Conservation (phyloP, 2,797 vertebrate species). For the Rhodeus uyekii region DNA sequence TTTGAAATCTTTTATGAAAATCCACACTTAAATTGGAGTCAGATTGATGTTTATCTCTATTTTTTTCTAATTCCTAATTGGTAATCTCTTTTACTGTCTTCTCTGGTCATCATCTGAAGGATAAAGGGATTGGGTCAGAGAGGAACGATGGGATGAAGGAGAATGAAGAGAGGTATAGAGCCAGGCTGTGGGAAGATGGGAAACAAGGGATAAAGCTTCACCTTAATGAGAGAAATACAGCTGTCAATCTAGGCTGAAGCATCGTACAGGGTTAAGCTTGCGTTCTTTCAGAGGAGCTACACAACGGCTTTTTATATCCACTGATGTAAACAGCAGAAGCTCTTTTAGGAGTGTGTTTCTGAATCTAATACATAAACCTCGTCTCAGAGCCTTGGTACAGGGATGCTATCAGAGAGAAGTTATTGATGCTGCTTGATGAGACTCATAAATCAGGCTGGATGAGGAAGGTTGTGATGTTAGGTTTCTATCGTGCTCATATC, state of each 20-base stretch:
- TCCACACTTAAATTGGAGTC: not conserved
- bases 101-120: constrained; percentile 13
- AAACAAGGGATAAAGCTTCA: constrained; percentile 43
- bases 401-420: no score
- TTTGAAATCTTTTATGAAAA: not conserved
- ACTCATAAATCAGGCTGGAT: not conserved
- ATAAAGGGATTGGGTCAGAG: constrained; percentile 28
- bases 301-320: not conserved
- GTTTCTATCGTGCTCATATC: not conserved
- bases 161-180: constrained; percentile 55
- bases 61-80: not conserved
- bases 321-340: constrained; percentile 1
- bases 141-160: constrained; percentile 47
- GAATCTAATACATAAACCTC: not conserved
- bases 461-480: not conserved
- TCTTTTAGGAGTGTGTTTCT: not conserved
- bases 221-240: constrained; percentile 55
- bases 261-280: constrained; percentile 68
- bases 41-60: not conserved
- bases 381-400: no score
- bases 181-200: constrained; percentile 65
- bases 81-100: not conserved
- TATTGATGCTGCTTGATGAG: not conserved
- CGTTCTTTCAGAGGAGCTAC: not conserved
- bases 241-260: constrained; percentile 79